Evolutionary conservation across 2,113 vertebrate species (phyloP).

Genomic region (Siniperca knerii): DNA sequence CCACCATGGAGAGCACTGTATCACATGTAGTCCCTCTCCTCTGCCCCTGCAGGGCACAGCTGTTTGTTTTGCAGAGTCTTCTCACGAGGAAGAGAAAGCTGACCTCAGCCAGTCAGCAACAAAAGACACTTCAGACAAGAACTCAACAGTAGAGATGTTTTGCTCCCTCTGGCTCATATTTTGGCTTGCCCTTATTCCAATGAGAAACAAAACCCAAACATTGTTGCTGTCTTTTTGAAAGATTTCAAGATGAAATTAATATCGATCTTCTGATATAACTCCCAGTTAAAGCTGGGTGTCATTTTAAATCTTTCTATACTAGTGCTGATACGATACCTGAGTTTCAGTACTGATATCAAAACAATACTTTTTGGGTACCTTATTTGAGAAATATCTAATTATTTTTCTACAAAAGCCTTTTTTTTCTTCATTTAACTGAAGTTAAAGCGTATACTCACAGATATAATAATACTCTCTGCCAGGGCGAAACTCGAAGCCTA

Average conservation of each 20-base stretch:
- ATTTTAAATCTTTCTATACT: background rate
- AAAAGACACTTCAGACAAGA: slow-evolving; percentile 61
- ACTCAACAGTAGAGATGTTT: slow-evolving; percentile 57
- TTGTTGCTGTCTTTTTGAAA: slow-evolving; percentile 29
- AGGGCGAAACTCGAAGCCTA: slow-evolving; percentile 98
- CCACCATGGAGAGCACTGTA: slow-evolving; percentile 43
- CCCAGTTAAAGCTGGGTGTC: background rate
- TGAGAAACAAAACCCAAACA: slow-evolving; percentile 62
- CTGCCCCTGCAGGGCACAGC: slow-evolving; percentile 74
- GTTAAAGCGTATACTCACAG: slow-evolving; percentile 90
- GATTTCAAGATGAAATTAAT: slow-evolving; percentile 20
- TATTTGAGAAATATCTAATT: background rate
- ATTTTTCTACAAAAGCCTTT: background rate
- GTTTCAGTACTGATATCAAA: background rate
- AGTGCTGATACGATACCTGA: background rate
- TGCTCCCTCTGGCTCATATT: slow-evolving; percentile 70
- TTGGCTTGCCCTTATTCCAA: slow-evolving; percentile 67
- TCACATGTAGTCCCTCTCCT: slow-evolving; percentile 70
- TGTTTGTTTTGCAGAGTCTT: slow-evolving; percentile 78
- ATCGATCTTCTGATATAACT: slow-evolving; percentile 6
- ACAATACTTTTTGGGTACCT: background rate
- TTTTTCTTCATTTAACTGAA: background rate
- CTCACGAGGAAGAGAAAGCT: slow-evolving; percentile 73
- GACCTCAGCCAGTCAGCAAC: slow-evolving; percentile 71
- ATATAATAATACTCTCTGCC: slow-evolving; percentile 99